These are phyloP conservation scores for Lepus americanus DNA, from an alignment of 2,113 vertebrate genomes.

Conservation along the genomic window DNA sequence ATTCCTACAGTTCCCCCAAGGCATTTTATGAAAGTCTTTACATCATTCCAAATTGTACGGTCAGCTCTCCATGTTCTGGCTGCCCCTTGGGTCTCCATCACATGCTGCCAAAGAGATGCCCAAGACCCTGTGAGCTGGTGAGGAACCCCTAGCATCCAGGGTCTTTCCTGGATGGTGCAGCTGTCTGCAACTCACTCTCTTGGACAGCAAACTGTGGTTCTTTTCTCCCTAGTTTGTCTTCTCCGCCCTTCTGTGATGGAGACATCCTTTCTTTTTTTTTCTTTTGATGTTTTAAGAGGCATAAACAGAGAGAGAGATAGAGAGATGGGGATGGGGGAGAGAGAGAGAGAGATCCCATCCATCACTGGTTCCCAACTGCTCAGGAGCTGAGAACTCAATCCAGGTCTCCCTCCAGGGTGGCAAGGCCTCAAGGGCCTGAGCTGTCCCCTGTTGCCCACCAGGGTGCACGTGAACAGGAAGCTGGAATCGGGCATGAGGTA, in stretches of 20 bases:
- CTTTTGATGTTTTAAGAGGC: no score
- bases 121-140: neutral
- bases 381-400: no score
- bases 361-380: no score
- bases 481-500: no score
- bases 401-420: no score
- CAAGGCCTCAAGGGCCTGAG: no score
- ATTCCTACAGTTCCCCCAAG: neutral
- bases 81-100: neutral
- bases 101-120: neutral
- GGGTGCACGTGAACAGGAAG: no score
- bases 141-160: neutral
- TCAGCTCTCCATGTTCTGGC: neutral
- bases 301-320: no score
- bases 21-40: neutral
- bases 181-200: neutral
- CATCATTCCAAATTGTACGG: neutral
- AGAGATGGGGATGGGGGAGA: no score
- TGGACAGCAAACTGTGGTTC: neutral
- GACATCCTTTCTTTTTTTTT: no score
- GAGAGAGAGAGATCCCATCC: no score
- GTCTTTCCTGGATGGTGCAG: neutral
- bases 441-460: no score
- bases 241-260: neutral
- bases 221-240: neutral